Base-by-base conservation (phyloP, 2,888 invertebrate genomes). In the Iselma pallidipennis region DNA sequence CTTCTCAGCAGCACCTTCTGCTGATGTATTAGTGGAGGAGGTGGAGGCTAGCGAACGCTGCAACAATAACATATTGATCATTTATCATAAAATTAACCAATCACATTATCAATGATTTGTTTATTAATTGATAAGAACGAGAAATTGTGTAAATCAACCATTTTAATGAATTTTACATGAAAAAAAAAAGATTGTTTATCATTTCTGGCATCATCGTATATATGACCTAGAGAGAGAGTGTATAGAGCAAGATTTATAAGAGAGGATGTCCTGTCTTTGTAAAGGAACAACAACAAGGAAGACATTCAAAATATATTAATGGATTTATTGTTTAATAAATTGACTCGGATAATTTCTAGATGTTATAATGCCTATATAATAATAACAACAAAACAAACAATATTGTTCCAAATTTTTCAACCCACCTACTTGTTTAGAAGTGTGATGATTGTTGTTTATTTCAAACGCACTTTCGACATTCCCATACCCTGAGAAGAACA, bases 1-100 rank as follows among this genome's bases (percentile, higher is more conserved):
- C 19, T 25, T 29, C 6, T 54, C 57, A 28, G 50, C 21, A 6
- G 48, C 7, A 21, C 37, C 49, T 21, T 59, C 59, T 37, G 55
- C 50, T n/a, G 57, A 55, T 7, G 62, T 33, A 28, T 62, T 62
- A 21, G 55, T 56, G 3, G 63, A 57, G 14, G 59, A 28, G 54
- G 31, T 59, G 21, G 63, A 50, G 5, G 49, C 60, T 31, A 64
- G 14, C 6, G 63, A 57, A 48, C 63, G 57, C 60, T 64, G 60
- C 57, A 57, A 57, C 29, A 59, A 55, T 48, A 49, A 42, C 19
- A 42, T 49, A 54, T 49, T 2, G 28, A 55, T 33, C 23, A 57
- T 31, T 45, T 42, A 51, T 51, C 57, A 33, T 10, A 5, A 6
- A 19, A 31, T 19, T 51, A 19, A 51, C 51, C 51, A 51, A 51